These are phyloP conservation scores for Epiperipatus broadwayi DNA, from an alignment of 2,888 invertebrate species.

Conservation along the genomic window DNA sequence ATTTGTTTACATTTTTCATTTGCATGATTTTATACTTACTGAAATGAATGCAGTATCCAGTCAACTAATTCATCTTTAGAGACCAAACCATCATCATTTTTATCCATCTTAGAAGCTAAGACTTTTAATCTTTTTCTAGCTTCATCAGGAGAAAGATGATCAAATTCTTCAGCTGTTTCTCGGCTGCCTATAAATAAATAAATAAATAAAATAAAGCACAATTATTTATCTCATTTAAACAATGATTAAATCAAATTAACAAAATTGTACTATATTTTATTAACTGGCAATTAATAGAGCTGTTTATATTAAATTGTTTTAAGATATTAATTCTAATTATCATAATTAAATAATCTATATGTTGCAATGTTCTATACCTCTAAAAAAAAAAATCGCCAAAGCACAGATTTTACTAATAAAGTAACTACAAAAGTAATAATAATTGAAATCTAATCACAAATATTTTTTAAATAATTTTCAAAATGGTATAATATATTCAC, in stretches of 20 bases:
- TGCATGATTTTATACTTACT: slow-evolving; percentile 37
- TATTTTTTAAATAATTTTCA: no score
- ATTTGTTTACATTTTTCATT: no score
- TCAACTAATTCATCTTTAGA: slow-evolving; percentile 61
- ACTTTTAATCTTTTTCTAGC: slow-evolving; percentile 52
- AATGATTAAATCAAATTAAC: slow-evolving; percentile 4
- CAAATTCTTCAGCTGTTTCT: slow-evolving; percentile 76
- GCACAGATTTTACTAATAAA: no score
- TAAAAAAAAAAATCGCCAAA: no score
- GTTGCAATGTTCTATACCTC: no score
- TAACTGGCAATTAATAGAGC: no score
- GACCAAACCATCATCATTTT: slow-evolving; percentile 54
- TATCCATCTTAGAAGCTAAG: slow-evolving; percentile 68
- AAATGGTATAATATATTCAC: no score
- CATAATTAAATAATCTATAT: no score
- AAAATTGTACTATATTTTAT: not conserved
- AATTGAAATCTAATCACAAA: no score
- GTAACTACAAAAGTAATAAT: no score
- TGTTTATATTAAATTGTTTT: no score
- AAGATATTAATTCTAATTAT: no score
- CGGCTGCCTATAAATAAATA: slow-evolving; percentile 61
- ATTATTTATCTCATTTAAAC: not conserved
- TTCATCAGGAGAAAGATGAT: slow-evolving; percentile 64
- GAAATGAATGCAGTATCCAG: slow-evolving; percentile 82
- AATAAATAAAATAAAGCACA: slow-evolving; percentile 10